phyloP scores from a whole-genome alignment of 2,113 vertebrate genomes.

The Suricata suricatta region DNA sequence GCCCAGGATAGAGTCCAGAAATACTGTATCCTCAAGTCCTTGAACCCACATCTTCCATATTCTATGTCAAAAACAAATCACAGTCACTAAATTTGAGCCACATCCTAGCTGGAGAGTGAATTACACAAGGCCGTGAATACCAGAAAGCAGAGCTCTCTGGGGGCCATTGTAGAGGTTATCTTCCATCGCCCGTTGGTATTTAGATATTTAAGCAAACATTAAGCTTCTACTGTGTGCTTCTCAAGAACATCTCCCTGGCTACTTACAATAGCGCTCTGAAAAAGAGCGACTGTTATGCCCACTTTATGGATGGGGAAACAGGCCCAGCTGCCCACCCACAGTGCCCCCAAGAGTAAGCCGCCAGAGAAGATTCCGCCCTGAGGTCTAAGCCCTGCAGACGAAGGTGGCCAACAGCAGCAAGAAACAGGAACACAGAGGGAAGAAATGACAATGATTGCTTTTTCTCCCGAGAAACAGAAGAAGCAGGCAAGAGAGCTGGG shows the following conservation, averaged over 20 bases:
- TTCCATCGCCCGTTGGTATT: neutral
- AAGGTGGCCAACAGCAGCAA: neutral
- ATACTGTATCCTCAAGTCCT: no score
- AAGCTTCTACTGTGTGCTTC: neutral
- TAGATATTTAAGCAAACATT: neutral
- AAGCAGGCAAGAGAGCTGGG: no score
- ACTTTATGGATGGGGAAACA: neutral
- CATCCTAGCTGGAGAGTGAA: neutral
- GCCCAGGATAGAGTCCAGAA: neutral
- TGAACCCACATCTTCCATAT: neutral
- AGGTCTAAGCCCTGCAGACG: neutral
- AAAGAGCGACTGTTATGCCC: neutral
- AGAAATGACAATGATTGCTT: neutral
- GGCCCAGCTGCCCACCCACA: no score
- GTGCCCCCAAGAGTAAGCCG: no score
- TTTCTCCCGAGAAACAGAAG: neutral
- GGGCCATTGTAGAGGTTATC: no score
- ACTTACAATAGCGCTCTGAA: neutral
- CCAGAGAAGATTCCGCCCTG: neutral
- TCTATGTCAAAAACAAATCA: neutral
- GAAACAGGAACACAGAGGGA: neutral
- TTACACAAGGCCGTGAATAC: neutral
- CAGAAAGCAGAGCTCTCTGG: neutral
- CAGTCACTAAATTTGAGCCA: neutral
- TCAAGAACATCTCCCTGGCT: neutral